Evolutionary conservation across 1,140 invertebrate species (phyloP), one percentile per base, ranked within the genome.

Genomic region (Bombus impatiens): DNA sequence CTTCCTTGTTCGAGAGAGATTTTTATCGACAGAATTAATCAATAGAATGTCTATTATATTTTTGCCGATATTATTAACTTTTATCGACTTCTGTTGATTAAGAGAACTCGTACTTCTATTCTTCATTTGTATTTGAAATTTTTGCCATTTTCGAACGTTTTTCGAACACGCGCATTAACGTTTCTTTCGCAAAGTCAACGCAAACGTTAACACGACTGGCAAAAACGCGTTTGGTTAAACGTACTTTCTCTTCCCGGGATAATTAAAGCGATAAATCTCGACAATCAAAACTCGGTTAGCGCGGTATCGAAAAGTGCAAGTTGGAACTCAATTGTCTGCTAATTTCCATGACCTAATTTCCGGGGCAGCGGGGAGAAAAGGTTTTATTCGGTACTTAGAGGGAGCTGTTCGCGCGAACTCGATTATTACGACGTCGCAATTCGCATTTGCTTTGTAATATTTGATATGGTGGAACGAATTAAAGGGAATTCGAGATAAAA

Each of bases 231-330:
- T 47, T 35, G 75, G 13, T 57, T 37, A 10, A 47, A 32, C 71
- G 53, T 59, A 40, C 47, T 59, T 59, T 59, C 42, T 25, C 42
- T 22, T 18, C 10, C 25, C 35, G 47, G 1, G 25, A 77, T 77
- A 77, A 77, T 59, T 59, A 40, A 77, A 77, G 35, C 75, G 75
- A 77, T 77, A 77, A 77, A 77, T 77, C 75, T 40, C 53, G 75
- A 59, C 75, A 35, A 77, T 77, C 75, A 77, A 77, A 77, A 77
- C 53, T 77, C 75, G 53, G 35, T 82, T 90, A 85, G 83, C 88
- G 88, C 78, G 76, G 28, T 80, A 71, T 44, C 35, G 67, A 71
- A 65, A 79, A 81, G 44, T 47, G 44, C 78, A 53, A 70, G 78
- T 81, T 71, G 67, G 44, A 81, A 81, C 65, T 71, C 67, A 22